Evolutionary conservation across 2,888 invertebrate species (phyloP), one percentile per base, ranked within the genome.

Genomic region (Pomacea canaliculata): DNA sequence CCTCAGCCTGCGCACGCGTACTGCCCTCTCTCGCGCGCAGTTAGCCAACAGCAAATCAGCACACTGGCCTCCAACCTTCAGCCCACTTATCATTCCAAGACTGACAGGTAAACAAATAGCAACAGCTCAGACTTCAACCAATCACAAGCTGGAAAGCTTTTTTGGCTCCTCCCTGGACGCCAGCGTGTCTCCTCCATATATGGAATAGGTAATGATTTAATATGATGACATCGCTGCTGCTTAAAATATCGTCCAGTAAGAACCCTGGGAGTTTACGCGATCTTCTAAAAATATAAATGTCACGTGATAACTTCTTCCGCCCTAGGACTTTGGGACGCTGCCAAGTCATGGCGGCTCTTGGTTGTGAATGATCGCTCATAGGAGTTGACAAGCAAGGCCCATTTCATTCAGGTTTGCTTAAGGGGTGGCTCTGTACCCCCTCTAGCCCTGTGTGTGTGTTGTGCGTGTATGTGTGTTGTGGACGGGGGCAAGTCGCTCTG

Each of bases 61-160:
- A n/a, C 62, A 12, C 27, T n/a, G 18, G 19, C 46, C 37, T 37
- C 59, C 27, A 56, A 37, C 56, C 46, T 69, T 67, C 67, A 67
- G 27, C 65, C 19, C 73, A 73, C 46, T 51, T 73, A 65, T 73
- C 67, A 27, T n/a, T 46, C 23, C 13, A 18, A 46, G 76, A 82
- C 76, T 83, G 83, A 81, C 83, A 83, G 80, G 82, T 82, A 83
- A 83, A 83, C 83, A 82, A 82, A 83, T 78, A 71, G 76, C 75
- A 76, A 77, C 72, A 68, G 70, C 51, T 63, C 67, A 65, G 27
- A 16, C 65, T 37, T 67, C 71, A 65, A 73, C 82, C 82, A 82
- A 79, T 82, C 78, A 74, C 46, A 71, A 27, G 13, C 19, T 23
- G 37, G 12, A 37, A 46, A n/a, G 10, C 65, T 9, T 18, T 19